Conservation (phyloP, 1,140 invertebrate species). For the Diabrotica undecimpunctata region DNA sequence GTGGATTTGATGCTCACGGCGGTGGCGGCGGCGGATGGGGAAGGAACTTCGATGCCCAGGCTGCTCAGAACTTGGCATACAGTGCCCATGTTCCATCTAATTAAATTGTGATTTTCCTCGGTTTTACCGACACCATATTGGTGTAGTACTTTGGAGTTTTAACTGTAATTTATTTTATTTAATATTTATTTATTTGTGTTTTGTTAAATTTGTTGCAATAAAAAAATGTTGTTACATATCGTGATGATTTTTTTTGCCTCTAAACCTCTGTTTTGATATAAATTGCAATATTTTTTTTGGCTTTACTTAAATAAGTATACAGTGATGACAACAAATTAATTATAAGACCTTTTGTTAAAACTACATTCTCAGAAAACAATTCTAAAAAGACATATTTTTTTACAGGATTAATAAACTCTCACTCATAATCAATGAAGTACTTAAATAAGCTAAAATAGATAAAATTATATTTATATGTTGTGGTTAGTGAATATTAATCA, state of each 20-base stretch:
- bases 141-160: constrained; percentile 37
- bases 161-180: constrained; percentile 3
- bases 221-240: constrained; percentile 20
- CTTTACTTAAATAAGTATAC: too few relatives aligned
- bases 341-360: too few relatives aligned
- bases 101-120: constrained; percentile 22
- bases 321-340: too few relatives aligned
- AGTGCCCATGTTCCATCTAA: constrained; percentile 54
- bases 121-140: constrained; percentile 40
- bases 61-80: constrained; percentile 62
- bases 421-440: too few relatives aligned
- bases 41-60: constrained; percentile 45
- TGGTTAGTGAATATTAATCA: too few relatives aligned
- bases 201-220: constrained; percentile 15
- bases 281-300: too few relatives aligned
- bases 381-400: too few relatives aligned
- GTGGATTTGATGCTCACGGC: constrained; percentile 53
- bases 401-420: too few relatives aligned
- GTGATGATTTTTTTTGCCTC: background rate
- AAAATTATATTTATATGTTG: too few relatives aligned
- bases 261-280: too few relatives aligned
- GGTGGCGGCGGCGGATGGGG: constrained; percentile 55
- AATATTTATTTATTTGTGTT: constrained; percentile 31
- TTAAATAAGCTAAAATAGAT: too few relatives aligned
- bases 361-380: too few relatives aligned